phyloP scores from a whole-genome alignment of 2,888 invertebrate species.

The Ferrisia virgata region DNA sequence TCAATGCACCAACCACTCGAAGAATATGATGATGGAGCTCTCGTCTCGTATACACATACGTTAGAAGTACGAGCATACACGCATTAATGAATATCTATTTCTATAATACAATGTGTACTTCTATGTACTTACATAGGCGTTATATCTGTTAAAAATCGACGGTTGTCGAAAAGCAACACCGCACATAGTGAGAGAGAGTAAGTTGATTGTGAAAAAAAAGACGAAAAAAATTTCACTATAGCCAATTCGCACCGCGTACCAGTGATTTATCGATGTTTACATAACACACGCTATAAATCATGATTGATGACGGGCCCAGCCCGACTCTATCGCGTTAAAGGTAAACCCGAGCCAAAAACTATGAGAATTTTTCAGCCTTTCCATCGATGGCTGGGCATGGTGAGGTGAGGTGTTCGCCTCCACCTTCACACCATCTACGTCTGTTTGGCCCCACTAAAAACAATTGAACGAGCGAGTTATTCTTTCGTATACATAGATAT shows the following conservation, averaged over 20 bases:
- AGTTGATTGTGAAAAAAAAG: too few relatives aligned
- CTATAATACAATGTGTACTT: too few relatives aligned
- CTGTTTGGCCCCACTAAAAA: neutral
- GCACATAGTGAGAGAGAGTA: neutral
- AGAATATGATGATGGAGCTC: too few relatives aligned
- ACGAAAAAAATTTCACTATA: neutral
- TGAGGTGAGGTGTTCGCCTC: too few relatives aligned
- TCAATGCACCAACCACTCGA: too few relatives aligned
- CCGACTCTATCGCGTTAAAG: neutral
- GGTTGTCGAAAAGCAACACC: neutral
- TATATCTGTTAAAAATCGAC: too few relatives aligned
- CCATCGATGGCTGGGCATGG: too few relatives aligned
- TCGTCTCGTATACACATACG: too few relatives aligned
- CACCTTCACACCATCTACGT: neutral
- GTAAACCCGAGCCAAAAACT: constrained; percentile 5
- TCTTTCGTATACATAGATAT: neutral
- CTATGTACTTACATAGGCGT: too few relatives aligned
- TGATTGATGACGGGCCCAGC: constrained; percentile 13
- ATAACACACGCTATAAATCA: constrained; percentile 3
- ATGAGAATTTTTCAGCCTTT: neutral
- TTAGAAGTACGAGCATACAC: too few relatives aligned
- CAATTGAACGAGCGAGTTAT: neutral
- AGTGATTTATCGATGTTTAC: constrained; percentile 31
- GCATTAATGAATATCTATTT: too few relatives aligned
- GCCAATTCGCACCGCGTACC: constrained; percentile 24